Conservation (phyloP, 2,888 invertebrate genomes). For the Eledone cirrhosa region DNA sequence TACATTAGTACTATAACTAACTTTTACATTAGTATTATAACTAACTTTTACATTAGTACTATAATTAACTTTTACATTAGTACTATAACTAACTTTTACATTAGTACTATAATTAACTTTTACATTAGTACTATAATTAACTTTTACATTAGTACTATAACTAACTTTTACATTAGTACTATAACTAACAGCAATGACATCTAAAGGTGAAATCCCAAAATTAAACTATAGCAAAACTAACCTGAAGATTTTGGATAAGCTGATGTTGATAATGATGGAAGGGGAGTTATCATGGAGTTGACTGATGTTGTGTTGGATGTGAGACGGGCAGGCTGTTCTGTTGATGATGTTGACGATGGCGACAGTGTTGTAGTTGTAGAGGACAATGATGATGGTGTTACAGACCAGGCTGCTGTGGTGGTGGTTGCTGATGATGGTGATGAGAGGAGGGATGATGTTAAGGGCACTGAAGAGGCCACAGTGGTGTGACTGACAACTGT, state of each 20-base stretch:
- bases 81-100: too few relatives aligned
- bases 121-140: too few relatives aligned
- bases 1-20: too few relatives aligned
- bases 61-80: too few relatives aligned
- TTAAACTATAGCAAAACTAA: neutral
- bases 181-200: too few relatives aligned
- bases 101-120: too few relatives aligned
- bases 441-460: neutral
- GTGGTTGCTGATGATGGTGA: neutral
- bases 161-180: too few relatives aligned
- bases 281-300: neutral
- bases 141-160: too few relatives aligned
- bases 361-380: neutral
- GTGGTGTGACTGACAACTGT: neutral
- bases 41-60: too few relatives aligned
- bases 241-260: neutral
- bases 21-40: too few relatives aligned
- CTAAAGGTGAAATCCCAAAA: neutral
- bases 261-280: too few relatives aligned
- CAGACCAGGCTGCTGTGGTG: neutral
- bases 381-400: neutral
- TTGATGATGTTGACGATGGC: neutral
- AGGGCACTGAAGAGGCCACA: neutral
- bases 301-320: constrained; percentile 16
- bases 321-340: neutral